Conservation (phyloP, 2,888 invertebrate genomes). For the Tenodera sinensis region DNA sequence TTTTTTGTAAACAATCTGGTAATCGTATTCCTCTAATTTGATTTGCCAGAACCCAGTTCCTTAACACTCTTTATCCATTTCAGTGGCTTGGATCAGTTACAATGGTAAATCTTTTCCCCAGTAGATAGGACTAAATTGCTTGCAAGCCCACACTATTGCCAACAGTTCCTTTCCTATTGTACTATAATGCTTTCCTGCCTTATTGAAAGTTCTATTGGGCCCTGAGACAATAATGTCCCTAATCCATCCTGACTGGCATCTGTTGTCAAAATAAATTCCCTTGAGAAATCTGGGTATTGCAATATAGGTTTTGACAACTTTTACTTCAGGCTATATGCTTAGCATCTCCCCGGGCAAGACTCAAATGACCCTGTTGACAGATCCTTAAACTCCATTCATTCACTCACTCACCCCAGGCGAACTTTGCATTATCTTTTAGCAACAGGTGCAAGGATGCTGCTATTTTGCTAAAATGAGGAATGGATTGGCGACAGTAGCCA, state of each 20-base stretch:
- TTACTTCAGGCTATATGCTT: too few relatives aligned
- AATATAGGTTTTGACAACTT: too few relatives aligned
- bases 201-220: slow-evolving; percentile 35
- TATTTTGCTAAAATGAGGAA: slow-evolving; percentile 38
- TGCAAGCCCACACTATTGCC: slow-evolving; percentile 35
- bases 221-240: slow-evolving; percentile 35
- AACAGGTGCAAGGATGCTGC: slow-evolving; percentile 36
- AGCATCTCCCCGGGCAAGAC: slow-evolving; percentile 34
- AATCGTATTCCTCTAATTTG: slow-evolving; percentile 37
- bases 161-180: slow-evolving; percentile 37
- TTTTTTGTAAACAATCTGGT: slow-evolving; percentile 35
- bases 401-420: not conserved
- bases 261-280: slow-evolving; percentile 35
- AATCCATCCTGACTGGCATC: slow-evolving; percentile 35
- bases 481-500: too few relatives aligned
- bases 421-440: not conserved
- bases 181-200: slow-evolving; percentile 34
- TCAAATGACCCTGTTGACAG: slow-evolving; percentile 21
- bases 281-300: too few relatives aligned
- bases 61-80: slow-evolving; percentile 35
- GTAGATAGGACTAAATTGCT: slow-evolving; percentile 37
- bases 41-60: slow-evolving; percentile 37
- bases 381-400: not conserved
- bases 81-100: slow-evolving; percentile 39
- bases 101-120: slow-evolving; percentile 37